phyloP scores from a whole-genome alignment of 1,140 invertebrate species.

The Drosophila pruinosa region DNA sequence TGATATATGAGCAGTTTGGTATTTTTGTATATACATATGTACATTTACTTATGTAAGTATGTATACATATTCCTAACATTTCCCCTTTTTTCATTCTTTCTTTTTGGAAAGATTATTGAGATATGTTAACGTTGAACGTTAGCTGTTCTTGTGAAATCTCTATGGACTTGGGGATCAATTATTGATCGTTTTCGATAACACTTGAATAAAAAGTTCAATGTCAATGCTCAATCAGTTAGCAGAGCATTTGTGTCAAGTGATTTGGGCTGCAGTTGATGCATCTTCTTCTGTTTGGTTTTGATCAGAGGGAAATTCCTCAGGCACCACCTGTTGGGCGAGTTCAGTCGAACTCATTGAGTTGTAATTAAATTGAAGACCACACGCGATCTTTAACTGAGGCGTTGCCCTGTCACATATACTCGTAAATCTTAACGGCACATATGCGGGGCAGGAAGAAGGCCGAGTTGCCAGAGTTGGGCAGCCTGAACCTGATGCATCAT shows the following conservation, averaged over 20 bases:
- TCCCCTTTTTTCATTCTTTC: conserved; percentile 6
- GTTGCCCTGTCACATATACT: conserved; percentile 58
- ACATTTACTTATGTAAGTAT: conserved; percentile 6
- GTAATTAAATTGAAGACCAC: conserved; percentile 70
- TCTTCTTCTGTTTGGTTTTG: conserved; percentile 15
- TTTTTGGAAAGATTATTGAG: conserved; percentile 38
- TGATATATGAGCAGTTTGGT: conserved; percentile 16
- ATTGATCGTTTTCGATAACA: conserved; percentile 30
- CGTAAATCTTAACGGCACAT: conserved; percentile 64
- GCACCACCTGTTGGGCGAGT: conserved; percentile 69
- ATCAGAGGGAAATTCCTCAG: conserved; percentile 1
- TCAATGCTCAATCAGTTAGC: conserved; percentile 65
- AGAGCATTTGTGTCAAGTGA: conserved; percentile 51
- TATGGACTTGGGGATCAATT: conserved; percentile 2
- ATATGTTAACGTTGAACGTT: conserved; percentile 40
- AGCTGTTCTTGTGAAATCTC: conserved; percentile 44
- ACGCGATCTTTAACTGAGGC: conserved; percentile 49
- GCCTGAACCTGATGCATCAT: conserved; percentile 23
- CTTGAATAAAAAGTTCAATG: conserved; percentile 63
- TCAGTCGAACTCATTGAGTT: conserved; percentile 73
- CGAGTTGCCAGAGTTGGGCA: conserved; percentile 6
- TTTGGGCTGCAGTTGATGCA: conserved; percentile 45
- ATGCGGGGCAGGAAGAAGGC: conserved; percentile 23
- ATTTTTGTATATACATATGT: not conserved
- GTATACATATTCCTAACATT: conserved; percentile 18